phyloP scores from a whole-genome alignment of 2,797 vertebrate genomes.

The Muraenolepis orangiensis region DNA sequence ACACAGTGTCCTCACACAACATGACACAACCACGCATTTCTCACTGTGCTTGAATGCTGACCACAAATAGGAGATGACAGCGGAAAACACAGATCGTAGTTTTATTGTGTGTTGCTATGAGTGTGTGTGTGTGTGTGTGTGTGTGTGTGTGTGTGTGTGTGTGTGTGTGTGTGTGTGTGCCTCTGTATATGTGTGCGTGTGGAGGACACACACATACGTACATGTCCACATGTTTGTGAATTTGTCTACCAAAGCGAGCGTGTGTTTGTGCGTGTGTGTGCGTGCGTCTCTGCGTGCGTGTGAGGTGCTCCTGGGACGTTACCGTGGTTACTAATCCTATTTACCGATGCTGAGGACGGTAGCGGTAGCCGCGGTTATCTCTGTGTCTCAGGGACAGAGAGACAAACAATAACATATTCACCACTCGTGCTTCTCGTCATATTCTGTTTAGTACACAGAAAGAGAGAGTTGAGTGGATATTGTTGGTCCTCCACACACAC shows the following conservation, averaged over 20 bases:
- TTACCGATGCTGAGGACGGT: conserved; percentile 64
- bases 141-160: background rate
- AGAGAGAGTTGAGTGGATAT: background rate
- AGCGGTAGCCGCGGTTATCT: conserved; percentile 70
- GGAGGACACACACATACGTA: too few relatives aligned
- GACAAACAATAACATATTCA: conserved; percentile 49
- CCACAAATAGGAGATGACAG: background rate
- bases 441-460: background rate
- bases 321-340: conserved; percentile 75
- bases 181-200: background rate
- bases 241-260: background rate
- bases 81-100: background rate
- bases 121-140: conserved; percentile 9
- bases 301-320: conserved; percentile 40
- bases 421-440: background rate
- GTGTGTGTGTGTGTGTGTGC: background rate
- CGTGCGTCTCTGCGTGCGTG: background rate
- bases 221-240: background rate
- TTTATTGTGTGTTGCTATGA: background rate
- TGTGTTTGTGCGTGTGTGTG: background rate
- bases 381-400: conserved; percentile 60
- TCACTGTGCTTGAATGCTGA: background rate
- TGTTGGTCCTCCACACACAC: background rate
- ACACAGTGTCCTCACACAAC: background rate
- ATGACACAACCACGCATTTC: background rate